Base-by-base conservation (phyloP, 1,140 invertebrate species). In the Antheraea pernyi region DNA sequence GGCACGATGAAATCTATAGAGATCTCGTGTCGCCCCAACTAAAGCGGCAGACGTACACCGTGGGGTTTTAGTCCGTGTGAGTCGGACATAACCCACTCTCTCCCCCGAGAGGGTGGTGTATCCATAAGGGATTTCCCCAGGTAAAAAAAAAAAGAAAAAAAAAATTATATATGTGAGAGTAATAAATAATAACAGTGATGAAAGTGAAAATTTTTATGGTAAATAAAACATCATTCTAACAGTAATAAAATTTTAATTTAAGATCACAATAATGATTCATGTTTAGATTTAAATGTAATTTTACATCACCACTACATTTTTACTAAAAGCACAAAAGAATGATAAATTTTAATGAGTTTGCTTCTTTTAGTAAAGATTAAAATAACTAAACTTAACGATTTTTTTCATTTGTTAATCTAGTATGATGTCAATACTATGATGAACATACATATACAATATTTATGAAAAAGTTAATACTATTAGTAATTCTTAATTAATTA, bases 241-340 rank as follows among this genome's bases (percentile, higher is more conserved):
- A 84, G 83, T 86, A 86, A 84, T 87, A 83, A 80, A 83, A 84
- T 80, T 91, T 91, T 90, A 90, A 88, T 91, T 89, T 85, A 88
- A 84, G 80, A 89, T 91, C 84, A 91, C 86, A 88, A 86, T 82
- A 42, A 42, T 16, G 6, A 53, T 53, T 53, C 46, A 53, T 13
- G 46, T 53, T 53, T 53, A 9, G 11, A 53, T 13, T 16, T 78
- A 75, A 69, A 65, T 72, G 63, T 71, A 77, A 69, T 63, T 72
- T 65, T 71, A 77, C 59, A 72, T 71, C 77, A 76, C 75, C 68
- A 76, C 69, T 53, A 75, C 59, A 58, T 63, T 59, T 62, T 64
- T 64, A 69, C n/a, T 7, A 65, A 48, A 53, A n/a, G 46, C 16
- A 16, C 11, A 16, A 16, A 53, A n/a, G 6, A 4, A 42, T 42